Evolutionary conservation across 1,140 invertebrate genomes (phyloP), one percentile per base, ranked within the genome.

Genomic region (Dysdera silvatica): DNA sequence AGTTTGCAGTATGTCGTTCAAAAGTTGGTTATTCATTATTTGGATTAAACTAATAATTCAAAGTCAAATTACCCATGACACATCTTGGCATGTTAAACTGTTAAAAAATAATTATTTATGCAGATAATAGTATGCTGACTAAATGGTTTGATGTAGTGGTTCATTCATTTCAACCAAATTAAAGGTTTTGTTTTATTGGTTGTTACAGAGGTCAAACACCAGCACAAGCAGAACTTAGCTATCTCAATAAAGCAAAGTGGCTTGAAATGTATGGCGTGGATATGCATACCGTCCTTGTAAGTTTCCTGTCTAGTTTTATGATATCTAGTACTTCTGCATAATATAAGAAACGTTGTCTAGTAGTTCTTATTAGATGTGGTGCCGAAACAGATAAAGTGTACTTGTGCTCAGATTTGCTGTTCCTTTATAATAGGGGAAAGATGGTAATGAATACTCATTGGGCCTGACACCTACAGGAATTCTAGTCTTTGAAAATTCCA

Each of bases 391-490:
- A 14, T 37, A n/a, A 37, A 12, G 12, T 37, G 12, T 37, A 37
- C 35, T 14, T n/a, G n/a, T 37, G 35, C n/a, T 14, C 35, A 2
- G n/a, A 33, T 48, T 59, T 61, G 16, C 51, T 73, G 64, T 71
- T n/a, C 67, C 73, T 70, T 70, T 71, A 70, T 75, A 76, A 63
- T 78, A 95, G 91, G 94, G 95, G 52, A 91, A 96, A 81, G 95
- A 99, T 79, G 92, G 90, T 67, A 89, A 94, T 53, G 90, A 95
- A 72, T 98, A 99, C 79, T 93, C 89, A 78, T 81, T 99, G 69
- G 96, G 96, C 31, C 78, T 99, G 67, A 98, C 95, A 49, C 96
- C 96, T 55, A 95, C 91, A 73, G 96, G 96, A 56, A 89, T 99
- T 73, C 87, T 98, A 70, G 87, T 99, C 43, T 84, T 98, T 72